Evolutionary conservation across 2,888 invertebrate genomes (phyloP).

Genomic region (Limnephilus lunatus): DNA sequence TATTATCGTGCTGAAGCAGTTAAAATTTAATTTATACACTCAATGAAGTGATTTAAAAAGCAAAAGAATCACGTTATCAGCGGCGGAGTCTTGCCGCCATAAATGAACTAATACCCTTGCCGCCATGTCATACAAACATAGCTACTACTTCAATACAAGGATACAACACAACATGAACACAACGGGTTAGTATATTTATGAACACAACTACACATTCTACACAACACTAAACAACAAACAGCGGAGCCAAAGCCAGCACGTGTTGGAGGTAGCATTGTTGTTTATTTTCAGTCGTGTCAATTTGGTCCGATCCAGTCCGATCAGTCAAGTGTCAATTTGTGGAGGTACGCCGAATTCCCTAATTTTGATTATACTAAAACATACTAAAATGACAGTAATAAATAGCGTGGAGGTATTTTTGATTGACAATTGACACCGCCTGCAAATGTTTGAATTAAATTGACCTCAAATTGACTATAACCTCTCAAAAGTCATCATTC

Average conservation of each 20-base stretch:
- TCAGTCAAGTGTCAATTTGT: neutral
- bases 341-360: constrained; percentile 11
- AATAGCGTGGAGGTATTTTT: neutral
- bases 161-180: too few species aligned
- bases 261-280: constrained; percentile 27
- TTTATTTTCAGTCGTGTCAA: constrained; percentile 17
- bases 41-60: neutral
- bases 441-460: constrained; percentile 30
- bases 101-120: too few species aligned
- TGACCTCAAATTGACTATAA: constrained; percentile 42
- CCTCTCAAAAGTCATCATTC: constrained; percentile 12
- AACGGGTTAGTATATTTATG: too few species aligned
- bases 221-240: neutral
- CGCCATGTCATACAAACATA: neutral
- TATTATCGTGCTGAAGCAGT: neutral
- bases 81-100: neutral
- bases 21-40: neutral
- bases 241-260: neutral
- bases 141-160: neutral
- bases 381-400: neutral
- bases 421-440: neutral
- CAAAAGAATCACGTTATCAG: neutral
- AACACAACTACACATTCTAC: too few species aligned
- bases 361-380: constrained; percentile 12
- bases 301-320: neutral